Conservation (phyloP, 1,140 invertebrate genomes). For the Helicoverpa zea region DNA sequence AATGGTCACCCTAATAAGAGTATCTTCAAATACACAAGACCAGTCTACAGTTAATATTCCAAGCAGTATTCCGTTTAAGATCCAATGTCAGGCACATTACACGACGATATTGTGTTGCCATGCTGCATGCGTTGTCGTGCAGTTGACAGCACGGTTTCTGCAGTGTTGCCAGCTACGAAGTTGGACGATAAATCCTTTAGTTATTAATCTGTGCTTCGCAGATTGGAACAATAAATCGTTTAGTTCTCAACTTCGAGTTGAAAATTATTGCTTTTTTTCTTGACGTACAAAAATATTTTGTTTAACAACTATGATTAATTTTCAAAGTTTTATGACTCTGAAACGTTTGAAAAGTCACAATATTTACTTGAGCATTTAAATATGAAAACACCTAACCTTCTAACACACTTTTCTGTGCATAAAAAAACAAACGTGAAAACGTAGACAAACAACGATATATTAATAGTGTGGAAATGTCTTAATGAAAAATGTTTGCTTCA, state of each 20-base stretch:
- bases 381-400: background rate
- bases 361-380: background rate
- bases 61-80: constrained; percentile 28
- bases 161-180: constrained; percentile 7
- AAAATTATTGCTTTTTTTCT: background rate
- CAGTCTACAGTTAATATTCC: constrained; percentile 7
- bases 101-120: constrained; percentile 37
- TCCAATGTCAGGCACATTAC: constrained; percentile 11
- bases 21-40: background rate
- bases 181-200: constrained; percentile 33
- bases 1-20: background rate
- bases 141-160: constrained; percentile 31
- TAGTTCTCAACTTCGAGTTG: background rate
- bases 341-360: background rate
- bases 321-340: background rate
- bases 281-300: background rate
- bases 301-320: background rate
- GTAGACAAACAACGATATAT: constrained; percentile 25
- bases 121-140: constrained; percentile 15
- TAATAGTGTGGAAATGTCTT: constrained; percentile 33
- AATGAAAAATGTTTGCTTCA: constrained; percentile 31
- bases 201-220: constrained; percentile 29
- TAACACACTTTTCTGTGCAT: constrained; percentile 24
- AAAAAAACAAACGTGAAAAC: constrained; percentile 41
- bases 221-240: constrained; percentile 12